Evolutionary conservation across 2,888 invertebrate genomes (phyloP), one percentile per base, ranked within the genome.

Genomic region (Pasiphila rectangulata): DNA sequence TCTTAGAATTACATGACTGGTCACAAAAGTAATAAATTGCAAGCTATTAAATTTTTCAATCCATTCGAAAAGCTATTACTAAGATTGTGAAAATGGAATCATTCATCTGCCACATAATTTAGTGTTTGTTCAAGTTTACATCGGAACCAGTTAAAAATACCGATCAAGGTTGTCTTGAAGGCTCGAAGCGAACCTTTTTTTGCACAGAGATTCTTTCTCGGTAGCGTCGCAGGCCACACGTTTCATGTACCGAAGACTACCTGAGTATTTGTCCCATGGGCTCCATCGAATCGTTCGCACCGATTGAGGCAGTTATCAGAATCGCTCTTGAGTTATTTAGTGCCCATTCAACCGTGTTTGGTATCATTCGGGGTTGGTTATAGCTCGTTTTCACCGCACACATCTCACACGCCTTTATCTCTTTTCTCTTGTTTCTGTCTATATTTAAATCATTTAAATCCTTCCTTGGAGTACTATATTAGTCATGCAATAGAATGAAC

Each of bases 211-310:
- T 53, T 48, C 39, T 29, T 37, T 49, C 30, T 34, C 19, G 24
- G 38, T 15, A 25, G 37, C 27, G 43, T 23, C 21, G 12, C 17
- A 37, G 41, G 35, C 39, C 42, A 53, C 34, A 45, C 44, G 53
- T 34, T 38, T 48, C 39, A 42, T 46, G 50, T 42, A 48, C 46
- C 42, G 23, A 36, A 35, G 39, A 36, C 53, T 54, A 46, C 53
- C 52, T 48, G 48, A 42, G 39, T 24, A 51, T 54, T 51, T 52
- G 44, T 52, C 54, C 51, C 51, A 35, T 36, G 57, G 51, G 56
- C 49, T 46, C 47, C 44, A 51, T 54, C 41, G 43, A 39, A 46
- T 38, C 43, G 30, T 37, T 49, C 47, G 47, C 38, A 37, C 45
- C 40, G 37, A 49, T 51, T 46, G 44, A 55, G 30, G 25, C 39